Evolutionary conservation across 2,888 invertebrate genomes (phyloP), one percentile per base, ranked within the genome.

Genomic region (Eustalomyia histrio): DNA sequence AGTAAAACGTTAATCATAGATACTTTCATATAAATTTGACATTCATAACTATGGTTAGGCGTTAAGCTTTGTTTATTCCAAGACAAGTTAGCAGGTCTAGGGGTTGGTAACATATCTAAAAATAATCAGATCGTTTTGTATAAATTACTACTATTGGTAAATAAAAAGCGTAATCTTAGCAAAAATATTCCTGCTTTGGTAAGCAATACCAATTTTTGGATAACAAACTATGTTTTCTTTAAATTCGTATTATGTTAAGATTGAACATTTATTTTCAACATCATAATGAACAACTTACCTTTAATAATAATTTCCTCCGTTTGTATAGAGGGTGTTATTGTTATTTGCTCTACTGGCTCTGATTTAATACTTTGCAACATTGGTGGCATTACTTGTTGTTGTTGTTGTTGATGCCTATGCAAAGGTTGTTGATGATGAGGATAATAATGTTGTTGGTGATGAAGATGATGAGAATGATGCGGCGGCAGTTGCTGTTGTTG

Each of bases 271-370:
- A 12, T 39, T 39, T 39, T 39, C n/a, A n/a, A 2, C 14, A 47
- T 47, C n/a, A 47, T 47, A 47, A n/a, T 47, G 43, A 67, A 83
- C 84, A 67, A 83, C 85, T 79, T 67, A 85, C 85, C 80, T 84
- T 85, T 85, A 50, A 85, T 85, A 63, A 84, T 83, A 55, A 85
- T 71, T 78, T 85, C 85, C 33, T 85, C 85, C 82, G 84, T 85
- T 84, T 85, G 83, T 63, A 85, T 85, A 16, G 84, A 84, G 50
- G 85, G 84, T 69, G 84, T 82, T 69, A 82, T 61, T 43, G 83
- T 73, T 67, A 83, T 80, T 73, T 82, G 82, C 17, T 89, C 88
- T 79, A 87, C 69, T 61, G 88, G 86, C 57, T 87, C 87, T 80
- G 87, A 86, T 78, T 88, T 88, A 29, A 88, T 89, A 71, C 86